These are phyloP conservation scores for Bombus waltoni DNA, from an alignment of 1,140 invertebrate genomes.

Conservation along the genomic window DNA sequence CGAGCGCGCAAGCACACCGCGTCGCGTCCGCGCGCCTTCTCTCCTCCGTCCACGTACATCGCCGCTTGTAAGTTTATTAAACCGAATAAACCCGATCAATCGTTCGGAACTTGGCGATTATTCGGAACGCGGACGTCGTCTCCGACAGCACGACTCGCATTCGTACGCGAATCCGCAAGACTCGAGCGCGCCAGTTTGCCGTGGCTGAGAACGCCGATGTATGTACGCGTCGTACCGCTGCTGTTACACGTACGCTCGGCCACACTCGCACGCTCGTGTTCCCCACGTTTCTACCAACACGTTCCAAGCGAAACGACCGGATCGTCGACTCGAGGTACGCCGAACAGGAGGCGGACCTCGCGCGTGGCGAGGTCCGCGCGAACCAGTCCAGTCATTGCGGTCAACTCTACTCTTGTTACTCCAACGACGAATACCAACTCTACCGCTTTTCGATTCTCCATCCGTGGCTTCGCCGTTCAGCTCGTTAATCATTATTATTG, in stretches of 20 bases:
- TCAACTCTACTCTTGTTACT: constrained; percentile 50
- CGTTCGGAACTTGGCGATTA: no score
- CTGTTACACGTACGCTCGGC: no score
- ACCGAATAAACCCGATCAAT: no score
- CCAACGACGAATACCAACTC: constrained; percentile 5
- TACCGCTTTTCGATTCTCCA: not conserved
- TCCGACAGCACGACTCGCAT: no score
- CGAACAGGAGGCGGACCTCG: not conserved
- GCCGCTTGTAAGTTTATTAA: not conserved
- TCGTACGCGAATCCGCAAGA: no score
- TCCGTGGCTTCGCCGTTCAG: constrained; percentile 7
- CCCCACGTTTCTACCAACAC: constrained; percentile 17
- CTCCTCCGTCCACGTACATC: not conserved
- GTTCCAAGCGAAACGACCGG: not conserved
- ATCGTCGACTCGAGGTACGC: not conserved
- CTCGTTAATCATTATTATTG: constrained; percentile 80
- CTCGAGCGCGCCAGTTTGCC: no score
- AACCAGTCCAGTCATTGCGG: constrained; percentile 52
- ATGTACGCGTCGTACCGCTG: not conserved
- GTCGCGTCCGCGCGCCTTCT: not conserved
- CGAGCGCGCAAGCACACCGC: constrained; percentile 3
- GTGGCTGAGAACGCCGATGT: no score
- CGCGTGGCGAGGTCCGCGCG: not conserved
- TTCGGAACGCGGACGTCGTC: no score
- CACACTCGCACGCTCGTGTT: not conserved